phyloP scores from a whole-genome alignment of 1,140 invertebrate species.

The Drosophila suzukii region DNA sequence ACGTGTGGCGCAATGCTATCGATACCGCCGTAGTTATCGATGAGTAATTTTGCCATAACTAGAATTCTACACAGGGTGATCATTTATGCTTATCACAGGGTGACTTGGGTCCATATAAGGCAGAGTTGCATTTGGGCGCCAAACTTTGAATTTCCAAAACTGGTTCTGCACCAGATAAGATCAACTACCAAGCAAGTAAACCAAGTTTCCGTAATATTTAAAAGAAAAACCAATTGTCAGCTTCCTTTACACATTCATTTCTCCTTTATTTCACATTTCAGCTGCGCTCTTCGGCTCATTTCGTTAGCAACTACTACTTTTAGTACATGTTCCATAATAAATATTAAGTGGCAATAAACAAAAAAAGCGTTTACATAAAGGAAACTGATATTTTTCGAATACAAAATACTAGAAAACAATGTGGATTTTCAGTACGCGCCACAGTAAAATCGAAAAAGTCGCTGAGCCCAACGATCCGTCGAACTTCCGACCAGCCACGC shows the following conservation, averaged over 20 bases:
- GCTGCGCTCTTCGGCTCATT: slow-evolving; percentile 18
- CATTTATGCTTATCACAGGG: neutral
- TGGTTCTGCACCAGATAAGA: neutral
- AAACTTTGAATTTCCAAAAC: neutral
- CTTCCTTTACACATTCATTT: slow-evolving; percentile 63
- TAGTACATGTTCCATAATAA: slow-evolving; percentile 42
- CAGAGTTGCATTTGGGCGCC: slow-evolving; percentile 14
- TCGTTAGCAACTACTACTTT: slow-evolving; percentile 36
- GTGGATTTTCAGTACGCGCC: slow-evolving; percentile 65
- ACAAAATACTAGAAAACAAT: slow-evolving; percentile 52
- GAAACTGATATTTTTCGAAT: slow-evolving; percentile 43
- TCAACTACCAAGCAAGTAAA: neutral
- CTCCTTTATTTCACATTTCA: slow-evolving; percentile 66
- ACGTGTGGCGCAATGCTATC: slow-evolving; percentile 19
- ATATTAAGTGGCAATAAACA: slow-evolving; percentile 69
- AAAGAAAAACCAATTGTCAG: neutral
- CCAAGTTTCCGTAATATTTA: neutral
- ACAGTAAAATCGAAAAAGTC: slow-evolving; percentile 57
- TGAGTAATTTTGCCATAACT: no score
- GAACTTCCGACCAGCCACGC: slow-evolving; percentile 5
- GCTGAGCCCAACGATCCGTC: slow-evolving; percentile 23
- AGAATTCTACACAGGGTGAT: neutral
- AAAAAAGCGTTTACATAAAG: slow-evolving; percentile 47
- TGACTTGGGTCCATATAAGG: neutral
- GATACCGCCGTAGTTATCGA: neutral